phyloP scores from a whole-genome alignment of 2,113 vertebrate genomes.

The Kryptolebias marmoratus region DNA sequence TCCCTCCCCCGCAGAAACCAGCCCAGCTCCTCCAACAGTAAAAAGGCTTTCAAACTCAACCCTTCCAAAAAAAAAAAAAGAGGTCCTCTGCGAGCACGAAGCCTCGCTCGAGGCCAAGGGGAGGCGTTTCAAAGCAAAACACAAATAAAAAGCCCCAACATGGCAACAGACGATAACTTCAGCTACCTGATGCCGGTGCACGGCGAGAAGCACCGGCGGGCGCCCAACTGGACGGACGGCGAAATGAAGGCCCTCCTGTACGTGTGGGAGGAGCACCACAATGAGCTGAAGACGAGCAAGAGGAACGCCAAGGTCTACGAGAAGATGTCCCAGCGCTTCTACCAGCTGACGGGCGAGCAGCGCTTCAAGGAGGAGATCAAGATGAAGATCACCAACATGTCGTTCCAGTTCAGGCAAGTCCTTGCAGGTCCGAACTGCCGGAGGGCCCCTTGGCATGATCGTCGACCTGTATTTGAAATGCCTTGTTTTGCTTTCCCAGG shows the following conservation, averaged over 20 bases:
- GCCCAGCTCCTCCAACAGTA: slow-evolving; percentile 50
- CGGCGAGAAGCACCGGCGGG: slow-evolving; percentile 94
- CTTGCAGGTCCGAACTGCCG: slow-evolving; percentile 25
- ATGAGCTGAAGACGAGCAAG: slow-evolving; percentile 95
- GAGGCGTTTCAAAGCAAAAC: slow-evolving; percentile 16
- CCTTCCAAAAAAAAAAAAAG: background rate
- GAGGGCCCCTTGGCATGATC: no score
- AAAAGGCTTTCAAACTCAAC: slow-evolving; percentile 72
- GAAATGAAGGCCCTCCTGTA: slow-evolving; percentile 97
- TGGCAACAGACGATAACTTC: slow-evolving; percentile 91
- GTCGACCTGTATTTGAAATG: slow-evolving; percentile 15
- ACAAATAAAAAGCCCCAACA: slow-evolving; percentile 71
- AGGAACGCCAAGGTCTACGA: slow-evolving; percentile 98
- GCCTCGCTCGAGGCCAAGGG: slow-evolving; percentile 33
- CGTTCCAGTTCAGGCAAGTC: slow-evolving; percentile 97
- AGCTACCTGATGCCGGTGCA: slow-evolving; percentile 88
- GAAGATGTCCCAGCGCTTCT: slow-evolving; percentile 97
- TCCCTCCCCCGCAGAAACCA: slow-evolving; percentile 46
- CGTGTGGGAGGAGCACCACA: slow-evolving; percentile 96
- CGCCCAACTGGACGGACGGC: slow-evolving; percentile 97
- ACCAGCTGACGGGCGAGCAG: slow-evolving; percentile 94
- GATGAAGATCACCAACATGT: slow-evolving; percentile 99
- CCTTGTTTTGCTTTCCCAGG: slow-evolving; percentile 71
- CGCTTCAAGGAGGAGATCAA: slow-evolving; percentile 98
- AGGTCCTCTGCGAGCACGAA: slow-evolving; percentile 44